Percentiles rank a stretch among this genome's conserved stretches.
Conservation (phyloP, 2,797 vertebrate species). For the Parambassis ranga region DNA sequence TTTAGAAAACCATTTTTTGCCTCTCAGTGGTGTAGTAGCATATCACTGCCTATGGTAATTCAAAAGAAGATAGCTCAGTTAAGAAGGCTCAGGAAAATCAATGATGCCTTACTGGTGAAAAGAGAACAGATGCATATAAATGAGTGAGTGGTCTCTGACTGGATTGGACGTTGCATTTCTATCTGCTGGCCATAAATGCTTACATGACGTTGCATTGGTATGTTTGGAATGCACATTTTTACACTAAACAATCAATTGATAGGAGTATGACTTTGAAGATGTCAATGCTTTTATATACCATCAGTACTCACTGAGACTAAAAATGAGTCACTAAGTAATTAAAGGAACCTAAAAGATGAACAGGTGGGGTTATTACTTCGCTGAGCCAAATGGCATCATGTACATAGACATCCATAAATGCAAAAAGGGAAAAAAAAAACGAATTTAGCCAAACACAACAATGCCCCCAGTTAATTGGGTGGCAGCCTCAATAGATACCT, state of each 20-base stretch:
- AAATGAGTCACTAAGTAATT: slow-evolving; percentile 35
- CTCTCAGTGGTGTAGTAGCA: slow-evolving; percentile 66
- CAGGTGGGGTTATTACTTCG: slow-evolving; percentile 26
- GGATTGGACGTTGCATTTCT: slow-evolving; percentile 9
- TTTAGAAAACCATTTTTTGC: slow-evolving; percentile 69
- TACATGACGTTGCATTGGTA: background rate
- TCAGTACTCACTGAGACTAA: background rate
- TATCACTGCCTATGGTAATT: slow-evolving; percentile 72
- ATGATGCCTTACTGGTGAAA: slow-evolving; percentile 67
- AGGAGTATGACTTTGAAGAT: slow-evolving; percentile 14
- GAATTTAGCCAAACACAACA: slow-evolving; percentile 61
- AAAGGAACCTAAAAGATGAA: slow-evolving; percentile 30
- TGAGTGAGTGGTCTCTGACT: slow-evolving; percentile 42
- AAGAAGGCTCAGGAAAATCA: slow-evolving; percentile 71
- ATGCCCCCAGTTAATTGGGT: slow-evolving; percentile 67
- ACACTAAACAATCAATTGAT: background rate
- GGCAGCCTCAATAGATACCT: slow-evolving; percentile 42
- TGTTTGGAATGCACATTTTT: background rate
- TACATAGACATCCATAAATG: slow-evolving; percentile 18
- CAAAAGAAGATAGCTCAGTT: slow-evolving; percentile 77
- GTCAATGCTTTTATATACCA: background rate
- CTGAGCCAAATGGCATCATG: slow-evolving; percentile 29
- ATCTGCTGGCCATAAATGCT: slow-evolving; percentile 6
- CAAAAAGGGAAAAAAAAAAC: background rate
- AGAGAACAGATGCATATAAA: slow-evolving; percentile 72